Percentiles rank a stretch among this genome's conserved stretches.
phyloP scores from a whole-genome alignment of 2,797 vertebrate species.

The Sebastes alutus region DNA sequence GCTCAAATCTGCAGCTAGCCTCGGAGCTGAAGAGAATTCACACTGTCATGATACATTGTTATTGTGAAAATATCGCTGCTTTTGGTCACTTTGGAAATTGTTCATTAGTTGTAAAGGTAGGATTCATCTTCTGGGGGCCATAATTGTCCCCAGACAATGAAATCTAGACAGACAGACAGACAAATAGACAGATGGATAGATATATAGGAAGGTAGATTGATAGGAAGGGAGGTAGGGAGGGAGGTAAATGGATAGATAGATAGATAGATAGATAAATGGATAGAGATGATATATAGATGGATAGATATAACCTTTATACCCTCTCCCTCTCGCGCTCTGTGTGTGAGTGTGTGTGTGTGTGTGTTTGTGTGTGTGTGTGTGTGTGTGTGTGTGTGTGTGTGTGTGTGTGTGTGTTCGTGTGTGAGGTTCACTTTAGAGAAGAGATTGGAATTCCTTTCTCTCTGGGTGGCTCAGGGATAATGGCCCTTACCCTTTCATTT shows the following conservation, averaged over 20 bases:
- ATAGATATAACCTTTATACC: background rate
- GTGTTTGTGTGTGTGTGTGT: background rate
- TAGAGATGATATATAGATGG: background rate
- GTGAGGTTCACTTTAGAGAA: constrained; percentile 20
- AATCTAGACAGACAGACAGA: background rate
- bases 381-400: background rate
- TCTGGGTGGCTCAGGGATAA: constrained; percentile 31
- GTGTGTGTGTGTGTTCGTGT: background rate
- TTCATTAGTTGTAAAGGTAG: background rate
- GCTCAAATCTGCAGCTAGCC: background rate
- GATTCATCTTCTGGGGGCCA: background rate
- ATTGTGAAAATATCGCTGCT: background rate
- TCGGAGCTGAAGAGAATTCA: background rate
- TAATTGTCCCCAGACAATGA: background rate
- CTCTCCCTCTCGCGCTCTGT: background rate
- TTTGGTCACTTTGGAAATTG: background rate
- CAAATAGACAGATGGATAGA: background rate
- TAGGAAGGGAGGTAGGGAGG: background rate
- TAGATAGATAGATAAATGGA: background rate
- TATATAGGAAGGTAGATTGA: background rate
- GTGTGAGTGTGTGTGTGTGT: background rate
- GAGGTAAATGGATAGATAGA: background rate
- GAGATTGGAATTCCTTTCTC: constrained; percentile 41
- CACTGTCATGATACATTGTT: background rate
- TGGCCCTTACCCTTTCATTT: constrained; percentile 34